phyloP scores from a whole-genome alignment of 2,888 invertebrate species.

The Melanostoma mellinum region DNA sequence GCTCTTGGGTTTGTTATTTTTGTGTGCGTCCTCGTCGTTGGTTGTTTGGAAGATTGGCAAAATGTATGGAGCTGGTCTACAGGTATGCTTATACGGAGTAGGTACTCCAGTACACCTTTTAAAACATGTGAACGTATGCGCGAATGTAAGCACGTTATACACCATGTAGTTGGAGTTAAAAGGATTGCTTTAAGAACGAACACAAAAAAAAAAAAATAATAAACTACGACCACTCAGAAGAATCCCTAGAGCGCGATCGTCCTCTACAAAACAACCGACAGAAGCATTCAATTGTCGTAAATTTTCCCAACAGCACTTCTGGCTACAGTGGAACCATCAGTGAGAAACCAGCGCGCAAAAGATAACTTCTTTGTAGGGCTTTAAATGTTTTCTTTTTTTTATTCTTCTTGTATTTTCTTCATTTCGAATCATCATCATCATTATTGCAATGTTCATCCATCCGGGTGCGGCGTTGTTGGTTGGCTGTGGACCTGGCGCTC shows the following conservation, averaged over 20 bases:
- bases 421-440: constrained; percentile 52
- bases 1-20: constrained; percentile 44
- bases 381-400: constrained; percentile 4
- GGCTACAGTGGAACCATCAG: constrained; percentile 15
- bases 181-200: neutral
- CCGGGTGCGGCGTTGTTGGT: constrained; percentile 19
- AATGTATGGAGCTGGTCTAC: constrained; percentile 22
- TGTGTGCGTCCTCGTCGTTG: constrained; percentile 27
- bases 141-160: constrained; percentile 51
- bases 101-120: constrained; percentile 51
- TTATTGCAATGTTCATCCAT: constrained; percentile 54
- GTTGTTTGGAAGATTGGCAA: neutral
- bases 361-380: constrained; percentile 35
- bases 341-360: constrained; percentile 14
- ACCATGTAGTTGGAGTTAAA: constrained; percentile 21
- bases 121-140: constrained; percentile 59
- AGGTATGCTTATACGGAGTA: constrained; percentile 40
- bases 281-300: constrained; percentile 53
- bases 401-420: constrained; percentile 8
- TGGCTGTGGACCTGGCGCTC: constrained; percentile 38
- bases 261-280: constrained; percentile 36
- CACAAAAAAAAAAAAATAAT: constrained; percentile 9
- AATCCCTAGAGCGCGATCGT: constrained; percentile 9
- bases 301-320: constrained; percentile 56
- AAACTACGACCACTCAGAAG: constrained; percentile 12